phyloP scores from a whole-genome alignment of 2,888 invertebrate species.

The Mechanitis messenoides region DNA sequence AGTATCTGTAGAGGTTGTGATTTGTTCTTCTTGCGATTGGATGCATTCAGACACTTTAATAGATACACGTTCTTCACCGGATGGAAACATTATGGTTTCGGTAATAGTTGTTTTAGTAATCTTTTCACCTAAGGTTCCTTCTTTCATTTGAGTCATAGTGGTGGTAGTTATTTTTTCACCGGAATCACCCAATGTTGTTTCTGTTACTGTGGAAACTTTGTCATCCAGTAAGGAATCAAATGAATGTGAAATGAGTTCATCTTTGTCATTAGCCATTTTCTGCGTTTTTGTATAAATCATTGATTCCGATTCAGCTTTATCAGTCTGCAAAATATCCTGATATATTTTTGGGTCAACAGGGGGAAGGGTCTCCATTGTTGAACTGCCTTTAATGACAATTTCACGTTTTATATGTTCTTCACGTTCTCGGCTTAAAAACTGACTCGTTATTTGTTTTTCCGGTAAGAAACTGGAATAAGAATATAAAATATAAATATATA shows the following conservation, averaged over 20 bases:
- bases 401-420: constrained; percentile 60
- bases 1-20: constrained; percentile 1
- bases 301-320: neutral
- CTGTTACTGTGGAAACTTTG: constrained; percentile 14
- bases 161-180: constrained; percentile 24
- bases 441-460: constrained; percentile 51
- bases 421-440: constrained; percentile 59
- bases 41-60: constrained; percentile 25
- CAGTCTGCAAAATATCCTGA: neutral
- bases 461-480: constrained; percentile 41
- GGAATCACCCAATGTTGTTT: constrained; percentile 17
- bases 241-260: neutral
- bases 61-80: constrained; percentile 19
- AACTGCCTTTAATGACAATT: constrained; percentile 21
- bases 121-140: constrained; percentile 23
- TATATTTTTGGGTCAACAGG: neutral
- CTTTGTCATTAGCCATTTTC: neutral
- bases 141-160: constrained; percentile 23
- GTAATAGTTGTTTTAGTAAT: constrained; percentile 20
- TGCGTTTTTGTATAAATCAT: neutral
- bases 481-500: neutral
- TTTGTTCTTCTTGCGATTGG: constrained; percentile 11
- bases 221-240: constrained; percentile 3
- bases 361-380: neutral
- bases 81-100: constrained; percentile 24